phyloP scores from a whole-genome alignment of 2,888 invertebrate species.

The Choristoneura rosaceana region DNA sequence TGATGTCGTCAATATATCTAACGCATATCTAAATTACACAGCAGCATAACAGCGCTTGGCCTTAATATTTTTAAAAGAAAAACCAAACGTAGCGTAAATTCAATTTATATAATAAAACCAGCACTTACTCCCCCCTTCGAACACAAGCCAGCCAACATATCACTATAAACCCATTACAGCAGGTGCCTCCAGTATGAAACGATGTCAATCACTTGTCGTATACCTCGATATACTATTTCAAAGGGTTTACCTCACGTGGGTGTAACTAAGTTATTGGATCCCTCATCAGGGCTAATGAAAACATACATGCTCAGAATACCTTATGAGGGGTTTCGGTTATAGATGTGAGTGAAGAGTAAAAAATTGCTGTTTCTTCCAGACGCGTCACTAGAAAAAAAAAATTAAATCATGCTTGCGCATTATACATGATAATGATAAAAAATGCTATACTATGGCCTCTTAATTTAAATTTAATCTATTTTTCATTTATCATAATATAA shows the following conservation, averaged over 20 bases:
- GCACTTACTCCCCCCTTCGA: background rate
- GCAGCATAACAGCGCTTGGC: too few relatives aligned
- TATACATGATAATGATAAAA: too few relatives aligned
- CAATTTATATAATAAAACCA: too few relatives aligned
- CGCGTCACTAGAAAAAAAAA: background rate
- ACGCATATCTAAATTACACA: too few relatives aligned
- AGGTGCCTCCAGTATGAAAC: constrained; percentile 21
- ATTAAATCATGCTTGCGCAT: too few relatives aligned
- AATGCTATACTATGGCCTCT: too few relatives aligned
- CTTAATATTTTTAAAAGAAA: too few relatives aligned
- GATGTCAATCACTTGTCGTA: constrained; percentile 39
- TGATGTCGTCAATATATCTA: too few relatives aligned
- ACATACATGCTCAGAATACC: constrained; percentile 44
- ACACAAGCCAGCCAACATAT: background rate
- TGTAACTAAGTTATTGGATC: constrained; percentile 45
- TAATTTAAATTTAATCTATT: too few relatives aligned
- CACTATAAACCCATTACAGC: constrained; percentile 21
- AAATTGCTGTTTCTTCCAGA: background rate
- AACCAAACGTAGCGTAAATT: too few relatives aligned
- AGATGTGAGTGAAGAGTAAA: constrained; percentile 15
- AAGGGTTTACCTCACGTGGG: constrained; percentile 39
- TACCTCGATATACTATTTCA: constrained; percentile 41
- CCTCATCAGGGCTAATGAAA: constrained; percentile 45
- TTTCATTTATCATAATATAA: too few relatives aligned
- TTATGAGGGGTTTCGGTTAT: constrained; percentile 37